Evolutionary conservation across 2,797 vertebrate genomes (phyloP), one percentile per base, ranked within the genome.

Genomic region (Tapera naevia): DNA sequence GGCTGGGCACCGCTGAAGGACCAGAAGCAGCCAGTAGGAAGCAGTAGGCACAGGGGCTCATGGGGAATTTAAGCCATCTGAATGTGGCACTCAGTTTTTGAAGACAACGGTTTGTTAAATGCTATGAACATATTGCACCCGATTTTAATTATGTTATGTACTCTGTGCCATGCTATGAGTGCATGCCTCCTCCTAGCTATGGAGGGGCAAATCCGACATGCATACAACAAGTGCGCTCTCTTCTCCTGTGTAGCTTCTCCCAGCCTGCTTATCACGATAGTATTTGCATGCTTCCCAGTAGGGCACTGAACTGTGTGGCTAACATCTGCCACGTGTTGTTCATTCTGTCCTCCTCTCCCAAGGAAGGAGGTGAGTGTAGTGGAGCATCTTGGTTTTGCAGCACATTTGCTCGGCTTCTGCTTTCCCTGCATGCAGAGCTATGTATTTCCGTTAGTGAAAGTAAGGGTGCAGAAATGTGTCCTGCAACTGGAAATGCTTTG

Each of bases 21-120:
- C 96, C 94, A 96, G 96, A 96, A 96, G 95, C 95, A 95, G 96
- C 95, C 96, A 96, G 96, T 96, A 96, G 94, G 96, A 96, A 96
- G 94, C 95, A 95, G 96, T 96, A 95, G 93, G 94, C 95, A 96
- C 80, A 86, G 88, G 94, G 94, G 84, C 96, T 96, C 96, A 93
- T 94, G 88, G 96, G 96, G 96, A 95, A 95, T 96, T 96, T 95
- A 85, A 96, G 94, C 96, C 96, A 96, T 96, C 95, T 96, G 96
- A 96, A 96, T 45, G 10, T 91, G 91, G 91, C 91, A 93, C 69
- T 85, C 89, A 7, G 45, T 91, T 95, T 94, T 96, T 96, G 90
- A 94, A 96, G 95, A 94, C 73, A 93, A 78, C 7, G 0, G 51
- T 96, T 96, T 95, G 94, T 94, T 85, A 74, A 94, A 92, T 2